These are phyloP conservation scores for Chinchilla lanigera DNA, from an alignment of 2,113 vertebrate genomes.

Conservation along the genomic window DNA sequence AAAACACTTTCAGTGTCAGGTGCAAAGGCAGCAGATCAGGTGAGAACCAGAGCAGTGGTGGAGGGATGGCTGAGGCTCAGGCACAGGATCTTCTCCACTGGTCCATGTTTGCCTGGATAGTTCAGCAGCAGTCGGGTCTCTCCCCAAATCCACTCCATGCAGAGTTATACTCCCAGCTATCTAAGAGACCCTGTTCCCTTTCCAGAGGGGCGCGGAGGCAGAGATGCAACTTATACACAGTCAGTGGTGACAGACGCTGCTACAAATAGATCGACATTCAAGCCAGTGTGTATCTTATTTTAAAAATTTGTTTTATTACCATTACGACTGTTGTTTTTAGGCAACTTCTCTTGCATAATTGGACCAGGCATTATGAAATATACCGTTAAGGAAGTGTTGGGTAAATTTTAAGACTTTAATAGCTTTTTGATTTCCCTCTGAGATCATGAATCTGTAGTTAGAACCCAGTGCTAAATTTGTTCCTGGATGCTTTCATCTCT, in stretches of 20 bases:
- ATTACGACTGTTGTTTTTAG: neutral
- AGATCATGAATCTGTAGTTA: conserved; percentile 28
- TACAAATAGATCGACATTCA: neutral
- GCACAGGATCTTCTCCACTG: neutral
- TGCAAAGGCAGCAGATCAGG: neutral
- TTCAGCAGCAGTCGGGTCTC: neutral
- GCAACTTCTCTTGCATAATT: neutral
- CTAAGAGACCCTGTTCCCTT: neutral
- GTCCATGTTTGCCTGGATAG: neutral
- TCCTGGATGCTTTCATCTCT: neutral
- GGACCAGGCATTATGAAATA: neutral
- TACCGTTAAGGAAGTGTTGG: neutral
- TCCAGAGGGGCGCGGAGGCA: fast-evolving
- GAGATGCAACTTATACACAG: neutral
- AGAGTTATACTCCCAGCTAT: neutral
- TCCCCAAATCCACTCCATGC: neutral
- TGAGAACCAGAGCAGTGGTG: neutral
- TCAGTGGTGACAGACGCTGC: neutral
- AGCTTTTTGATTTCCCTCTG: conserved; percentile 32
- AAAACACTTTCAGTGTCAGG: neutral
- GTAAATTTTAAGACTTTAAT: conserved; percentile 18
- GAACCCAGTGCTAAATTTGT: conserved; percentile 25
- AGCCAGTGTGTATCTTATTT: neutral
- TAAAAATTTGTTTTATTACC: neutral
- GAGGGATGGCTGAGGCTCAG: neutral